Conservation (phyloP, 2,888 invertebrate genomes). For the Zeuzera pyrina region DNA sequence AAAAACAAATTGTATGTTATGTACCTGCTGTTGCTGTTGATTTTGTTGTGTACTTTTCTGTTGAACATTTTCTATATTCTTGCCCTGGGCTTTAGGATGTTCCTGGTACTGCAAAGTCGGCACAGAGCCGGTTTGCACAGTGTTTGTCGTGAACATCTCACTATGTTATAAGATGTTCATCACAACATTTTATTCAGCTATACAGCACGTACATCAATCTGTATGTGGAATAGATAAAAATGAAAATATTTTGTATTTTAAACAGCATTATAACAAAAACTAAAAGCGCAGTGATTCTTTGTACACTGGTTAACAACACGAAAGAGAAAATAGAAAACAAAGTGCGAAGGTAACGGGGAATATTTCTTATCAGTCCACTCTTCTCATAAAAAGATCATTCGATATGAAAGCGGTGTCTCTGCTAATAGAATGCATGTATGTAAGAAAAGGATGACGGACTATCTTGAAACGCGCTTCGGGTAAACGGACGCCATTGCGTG, state of each 20-base stretch:
- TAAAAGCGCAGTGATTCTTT: conserved; percentile 64
- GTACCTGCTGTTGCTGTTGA: conserved; percentile 32
- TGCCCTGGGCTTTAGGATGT: conserved; percentile 75
- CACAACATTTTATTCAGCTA: conserved; percentile 40
- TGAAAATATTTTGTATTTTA: conserved; percentile 12
- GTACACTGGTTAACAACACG: conserved; percentile 26
- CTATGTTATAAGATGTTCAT: conserved; percentile 26
- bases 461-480: conserved; percentile 56
- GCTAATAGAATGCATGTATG: conserved; percentile 63
- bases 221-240: conserved; percentile 21
- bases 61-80: conserved; percentile 75
- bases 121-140: conserved; percentile 74
- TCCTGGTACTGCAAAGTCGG: conserved; percentile 80
- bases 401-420: conserved; percentile 62
- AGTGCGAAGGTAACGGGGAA: conserved; percentile 69
- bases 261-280: conserved; percentile 19
- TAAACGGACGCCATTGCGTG: conserved; percentile 66
- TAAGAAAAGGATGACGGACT: conserved; percentile 73
- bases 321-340: conserved; percentile 59
- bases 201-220: conserved; percentile 19
- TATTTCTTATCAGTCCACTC: conserved; percentile 66
- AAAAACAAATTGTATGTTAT: conserved; percentile 27
- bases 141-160: conserved; percentile 74
- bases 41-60: conserved; percentile 73
- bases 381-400: conserved; percentile 67